phyloP scores from a whole-genome alignment of 2,888 invertebrate species.

The Apodemia mormo region DNA sequence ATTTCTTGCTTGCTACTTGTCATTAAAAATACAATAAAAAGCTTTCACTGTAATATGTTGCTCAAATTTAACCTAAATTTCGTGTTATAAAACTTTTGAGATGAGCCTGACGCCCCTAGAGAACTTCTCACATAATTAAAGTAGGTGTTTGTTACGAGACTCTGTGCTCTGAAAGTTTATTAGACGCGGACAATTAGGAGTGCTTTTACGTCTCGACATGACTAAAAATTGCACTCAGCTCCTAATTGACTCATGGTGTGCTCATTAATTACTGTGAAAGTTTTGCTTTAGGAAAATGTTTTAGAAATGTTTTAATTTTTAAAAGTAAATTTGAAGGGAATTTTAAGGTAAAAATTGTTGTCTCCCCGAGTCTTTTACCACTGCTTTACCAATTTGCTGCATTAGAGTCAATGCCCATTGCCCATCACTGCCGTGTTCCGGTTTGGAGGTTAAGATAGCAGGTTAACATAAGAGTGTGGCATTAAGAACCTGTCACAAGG shows the following conservation, averaged over 20 bases:
- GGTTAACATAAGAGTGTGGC: too few relatives aligned
- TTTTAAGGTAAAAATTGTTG: too few relatives aligned
- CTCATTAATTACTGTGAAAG: slow-evolving; percentile 6
- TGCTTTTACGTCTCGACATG: slow-evolving; percentile 25
- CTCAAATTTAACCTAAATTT: slow-evolving; percentile 11
- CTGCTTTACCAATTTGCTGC: too few relatives aligned
- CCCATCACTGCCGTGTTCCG: too few relatives aligned
- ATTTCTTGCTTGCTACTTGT: too few relatives aligned
- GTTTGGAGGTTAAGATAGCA: too few relatives aligned
- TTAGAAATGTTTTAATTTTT: neutral
- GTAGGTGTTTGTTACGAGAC: slow-evolving; percentile 21
- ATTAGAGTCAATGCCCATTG: too few relatives aligned
- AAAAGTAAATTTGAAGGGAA: too few relatives aligned
- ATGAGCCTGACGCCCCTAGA: neutral
- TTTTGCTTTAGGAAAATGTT: neutral
- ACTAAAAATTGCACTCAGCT: slow-evolving; percentile 31
- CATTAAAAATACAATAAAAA: neutral
- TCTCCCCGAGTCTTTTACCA: too few relatives aligned
- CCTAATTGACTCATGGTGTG: slow-evolving; percentile 27
- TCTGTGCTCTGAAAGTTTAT: slow-evolving; percentile 18
- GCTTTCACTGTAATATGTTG: neutral
- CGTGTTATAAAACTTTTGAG: neutral
- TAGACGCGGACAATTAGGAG: slow-evolving; percentile 29
- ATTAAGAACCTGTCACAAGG: too few relatives aligned
- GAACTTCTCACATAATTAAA: slow-evolving; percentile 24